Evolutionary conservation across 2,113 vertebrate genomes (phyloP), one percentile per base, ranked within the genome.

Genomic region (Desmodus rotundus): DNA sequence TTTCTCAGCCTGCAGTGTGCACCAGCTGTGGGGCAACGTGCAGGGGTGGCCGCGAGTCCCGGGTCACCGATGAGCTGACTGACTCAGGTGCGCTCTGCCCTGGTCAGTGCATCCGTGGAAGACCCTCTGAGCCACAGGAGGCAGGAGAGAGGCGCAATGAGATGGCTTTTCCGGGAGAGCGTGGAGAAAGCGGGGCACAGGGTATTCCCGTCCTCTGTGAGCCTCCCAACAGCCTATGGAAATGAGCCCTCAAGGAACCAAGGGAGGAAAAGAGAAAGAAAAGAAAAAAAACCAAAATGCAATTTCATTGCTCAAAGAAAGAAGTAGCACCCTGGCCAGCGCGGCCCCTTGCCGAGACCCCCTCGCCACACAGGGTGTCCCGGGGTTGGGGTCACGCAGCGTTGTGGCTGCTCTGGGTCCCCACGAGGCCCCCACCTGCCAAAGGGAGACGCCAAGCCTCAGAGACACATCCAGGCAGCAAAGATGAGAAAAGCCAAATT

Each of bases 351-450:
- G n/a, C 65, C 5, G 0, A 12, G 36, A 36, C 3, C 4, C 63
- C 19, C 22, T 10, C 9, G 0, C 5, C 8, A 11, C 11, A 0
- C 16, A 36, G 20, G 5, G 5, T 15, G 43, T 38, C 73, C 31
- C 15, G 13, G 26, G 19, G 61, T 7, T 0, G 0, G 7, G 0
- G 0, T 14, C 4, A 3, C 9, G 16, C 20, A n/a, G 22, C 20
- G 15, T 15, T 54, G 12, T 9, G 26, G 50, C 74, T 6, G 56
- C 47, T 20, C 45, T 24, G 31, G 28, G 45, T 24, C 72, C 63
- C 41, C 0, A 7, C 0, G 31, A 45, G 65, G 19, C 68, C 8
- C 56, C 31, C 3, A 0, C 33, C 20, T 2, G n/a, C 33, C 54
- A 43, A 11, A 22, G 28, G 22, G 76, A 45, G 33, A 5, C 7